Base-by-base conservation (phyloP, 1,140 invertebrate genomes). In the Hylaeus volcanicus region DNA sequence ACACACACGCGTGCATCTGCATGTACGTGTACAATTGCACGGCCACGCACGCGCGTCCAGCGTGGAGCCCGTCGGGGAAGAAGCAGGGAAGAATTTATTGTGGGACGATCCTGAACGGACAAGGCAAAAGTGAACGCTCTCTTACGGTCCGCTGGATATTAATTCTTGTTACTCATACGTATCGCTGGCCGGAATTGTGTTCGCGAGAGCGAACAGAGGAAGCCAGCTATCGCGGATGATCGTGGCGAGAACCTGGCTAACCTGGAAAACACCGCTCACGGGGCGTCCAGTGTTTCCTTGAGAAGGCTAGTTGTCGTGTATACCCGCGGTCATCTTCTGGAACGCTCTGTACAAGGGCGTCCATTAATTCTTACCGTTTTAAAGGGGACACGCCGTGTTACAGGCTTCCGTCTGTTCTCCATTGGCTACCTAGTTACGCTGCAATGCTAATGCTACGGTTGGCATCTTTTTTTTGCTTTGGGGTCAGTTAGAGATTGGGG, bases 21-120 rank as follows among this genome's bases (percentile, higher is more conserved):
- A 63, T 69, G 51, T 26, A 58, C 73, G 55, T 65, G 65, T 73
- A 65, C 56, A 51, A 56, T 58, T 37, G 39, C 63, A 63, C 73
- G 51, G 9, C 51, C 43, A 74, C 68, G 61, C 63, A n/a, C 53
- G 53, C 12, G 43, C 45, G 58, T 55, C n/a, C 72, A 55, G 51
- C 60, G 58, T 15, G 53, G 26, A 39, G 65, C 26, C 53, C 48
- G 61, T 51, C 63, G 15, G 58, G 71, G 72, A 86, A 83, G 76
- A 77, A 83, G 70, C 64, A 56, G 69, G 51, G 81, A 75, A 86
- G 82, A 87, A 87, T 87, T 87, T 87, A 87, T 87, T 65, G 86
- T 84, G 85, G 76, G 74, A 81, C 85, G 84, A 78, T 76, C 74
- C 70, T 48, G 72, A 83, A 55, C 72, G 81, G 81, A 86, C 85